These are phyloP conservation scores for Caenorhabditis uteleia DNA, from an alignment of 2,888 invertebrate genomes.

Conservation along the genomic window DNA sequence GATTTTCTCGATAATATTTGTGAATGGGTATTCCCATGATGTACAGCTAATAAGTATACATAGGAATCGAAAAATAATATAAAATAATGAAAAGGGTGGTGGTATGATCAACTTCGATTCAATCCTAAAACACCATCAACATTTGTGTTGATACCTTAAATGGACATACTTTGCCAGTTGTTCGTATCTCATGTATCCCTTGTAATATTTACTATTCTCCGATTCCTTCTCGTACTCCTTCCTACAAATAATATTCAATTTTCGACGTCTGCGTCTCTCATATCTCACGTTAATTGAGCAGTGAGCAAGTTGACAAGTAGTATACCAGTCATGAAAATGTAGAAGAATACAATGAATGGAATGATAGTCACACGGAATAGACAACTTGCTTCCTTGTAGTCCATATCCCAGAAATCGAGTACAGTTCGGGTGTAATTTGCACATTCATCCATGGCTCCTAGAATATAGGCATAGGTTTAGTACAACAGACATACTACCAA, in stretches of 20 bases:
- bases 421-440: neutral
- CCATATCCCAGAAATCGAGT: constrained; percentile 10
- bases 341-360: constrained; percentile 39
- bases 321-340: constrained; percentile 39
- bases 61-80: too few species aligned
- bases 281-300: constrained; percentile 41
- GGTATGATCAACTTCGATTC: too few species aligned
- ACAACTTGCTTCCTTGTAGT: constrained; percentile 30
- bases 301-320: constrained; percentile 45
- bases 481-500: neutral
- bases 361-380: constrained; percentile 17
- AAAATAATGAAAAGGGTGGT: too few species aligned
- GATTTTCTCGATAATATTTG: too few species aligned
- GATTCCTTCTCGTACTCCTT: constrained; percentile 27
- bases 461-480: neutral
- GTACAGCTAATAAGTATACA: too few species aligned
- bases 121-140: too few species aligned
- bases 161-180: too few species aligned
- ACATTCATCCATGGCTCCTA: constrained; percentile 2
- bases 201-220: constrained; percentile 14
- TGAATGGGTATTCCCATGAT: too few species aligned
- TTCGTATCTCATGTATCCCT: constrained; percentile 20
- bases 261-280: neutral
- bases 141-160: too few species aligned
- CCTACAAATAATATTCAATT: constrained; percentile 2